Evolutionary conservation across 2,888 invertebrate species (phyloP).

Genomic region (Lasioglossum vierecki): DNA sequence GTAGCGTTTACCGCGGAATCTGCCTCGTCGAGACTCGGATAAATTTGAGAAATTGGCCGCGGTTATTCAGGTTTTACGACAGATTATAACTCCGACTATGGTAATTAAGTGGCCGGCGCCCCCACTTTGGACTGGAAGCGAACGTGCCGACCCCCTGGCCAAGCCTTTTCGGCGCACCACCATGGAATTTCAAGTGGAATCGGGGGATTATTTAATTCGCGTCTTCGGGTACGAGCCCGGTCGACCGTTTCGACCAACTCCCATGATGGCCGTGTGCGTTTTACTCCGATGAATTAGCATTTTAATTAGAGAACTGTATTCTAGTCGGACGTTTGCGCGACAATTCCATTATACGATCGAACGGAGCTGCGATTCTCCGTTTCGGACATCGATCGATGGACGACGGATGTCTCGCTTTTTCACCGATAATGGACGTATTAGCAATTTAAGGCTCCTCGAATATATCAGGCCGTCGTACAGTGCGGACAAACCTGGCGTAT

Average conservation of each 20-base stretch:
- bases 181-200: constrained; percentile 72
- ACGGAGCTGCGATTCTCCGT: constrained; percentile 38
- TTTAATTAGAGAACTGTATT: constrained; percentile 70
- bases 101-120: constrained; percentile 72
- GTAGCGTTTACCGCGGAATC: constrained; percentile 16
- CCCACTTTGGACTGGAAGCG: constrained; percentile 46
- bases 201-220: constrained; percentile 72
- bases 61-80: constrained; percentile 77
- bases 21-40: constrained; percentile 64
- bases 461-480: not conserved
- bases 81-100: constrained; percentile 73
- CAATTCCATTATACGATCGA: constrained; percentile 61
- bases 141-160: constrained; percentile 55
- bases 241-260: constrained; percentile 65
- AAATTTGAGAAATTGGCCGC: constrained; percentile 76
- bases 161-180: constrained; percentile 65
- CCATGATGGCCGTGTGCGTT: constrained; percentile 67
- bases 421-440: not conserved
- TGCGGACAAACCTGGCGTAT: too few relatives aligned
- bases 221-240: constrained; percentile 53
- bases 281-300: constrained; percentile 68
- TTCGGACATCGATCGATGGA: not conserved
- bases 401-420: not conserved
- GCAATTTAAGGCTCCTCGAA: not conserved
- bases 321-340: constrained; percentile 59